Conservation (phyloP, 1,140 invertebrate species). For the Goniozus legneri region DNA sequence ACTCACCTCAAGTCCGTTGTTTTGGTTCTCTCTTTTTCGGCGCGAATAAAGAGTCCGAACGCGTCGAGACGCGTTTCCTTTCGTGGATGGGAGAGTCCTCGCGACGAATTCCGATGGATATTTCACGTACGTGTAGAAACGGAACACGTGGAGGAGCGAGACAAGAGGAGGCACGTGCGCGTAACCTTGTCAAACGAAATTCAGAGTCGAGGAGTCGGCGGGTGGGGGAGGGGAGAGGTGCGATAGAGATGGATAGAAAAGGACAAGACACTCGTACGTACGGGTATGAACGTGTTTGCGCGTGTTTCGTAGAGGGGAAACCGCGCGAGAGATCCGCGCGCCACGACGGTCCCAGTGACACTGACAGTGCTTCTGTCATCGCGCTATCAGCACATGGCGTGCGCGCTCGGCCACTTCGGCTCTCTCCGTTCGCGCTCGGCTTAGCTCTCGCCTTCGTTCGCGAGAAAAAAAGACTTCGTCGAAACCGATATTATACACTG, state of each 20-base stretch:
- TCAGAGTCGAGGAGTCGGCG: slow-evolving; percentile 13
- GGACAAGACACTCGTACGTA: too few species aligned
- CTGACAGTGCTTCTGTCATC: slow-evolving; percentile 43
- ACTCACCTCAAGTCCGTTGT: too few species aligned
- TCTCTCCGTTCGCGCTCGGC: slow-evolving; percentile 15
- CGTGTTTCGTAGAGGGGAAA: too few species aligned
- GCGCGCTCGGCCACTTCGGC: slow-evolving; percentile 17
- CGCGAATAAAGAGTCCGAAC: too few species aligned
- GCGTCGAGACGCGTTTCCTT: slow-evolving; percentile 24
- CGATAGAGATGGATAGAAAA: slow-evolving; percentile 9
- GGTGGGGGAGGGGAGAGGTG: slow-evolving; percentile 9
- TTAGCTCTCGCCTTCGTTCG: slow-evolving; percentile 7
- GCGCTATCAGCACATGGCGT: slow-evolving; percentile 37
- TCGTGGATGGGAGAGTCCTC: slow-evolving; percentile 20
- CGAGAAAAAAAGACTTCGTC: background rate
- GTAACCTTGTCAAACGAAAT: too few species aligned
- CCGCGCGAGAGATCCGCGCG: slow-evolving; percentile 18
- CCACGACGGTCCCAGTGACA: slow-evolving; percentile 41
- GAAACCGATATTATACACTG: too few species aligned
- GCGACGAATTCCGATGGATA: slow-evolving; percentile 13
- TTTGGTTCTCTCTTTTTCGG: too few species aligned
- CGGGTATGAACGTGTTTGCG: too few species aligned
- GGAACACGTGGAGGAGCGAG: too few species aligned
- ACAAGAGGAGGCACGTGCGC: too few species aligned
- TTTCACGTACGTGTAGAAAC: too few species aligned